Evolutionary conservation across 2,113 vertebrate species (phyloP).

Genomic region (Sitta europaea): DNA sequence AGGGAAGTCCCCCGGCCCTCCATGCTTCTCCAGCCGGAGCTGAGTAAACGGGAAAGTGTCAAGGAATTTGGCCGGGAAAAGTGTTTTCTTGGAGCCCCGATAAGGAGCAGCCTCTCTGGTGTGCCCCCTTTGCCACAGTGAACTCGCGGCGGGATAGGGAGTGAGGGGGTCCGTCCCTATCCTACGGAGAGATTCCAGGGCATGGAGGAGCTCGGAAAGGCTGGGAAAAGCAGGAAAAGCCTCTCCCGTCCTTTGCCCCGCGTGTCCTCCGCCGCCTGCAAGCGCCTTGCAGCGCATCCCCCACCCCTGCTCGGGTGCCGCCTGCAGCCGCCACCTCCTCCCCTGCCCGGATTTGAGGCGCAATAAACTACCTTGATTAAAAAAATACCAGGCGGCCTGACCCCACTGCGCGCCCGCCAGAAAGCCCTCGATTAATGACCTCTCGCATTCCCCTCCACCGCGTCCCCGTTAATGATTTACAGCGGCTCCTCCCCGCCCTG

Average conservation of each 20-base stretch:
- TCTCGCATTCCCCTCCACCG: neutral
- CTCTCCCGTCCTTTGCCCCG: neutral
- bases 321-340: fast-evolving
- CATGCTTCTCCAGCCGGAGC: constrained; percentile 36
- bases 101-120: neutral
- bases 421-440: neutral
- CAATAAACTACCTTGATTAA: neutral
- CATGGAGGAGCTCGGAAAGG: neutral
- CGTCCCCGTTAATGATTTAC: neutral
- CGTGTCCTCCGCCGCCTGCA: neutral
- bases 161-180: neutral
- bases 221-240: neutral
- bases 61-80: constrained; percentile 11
- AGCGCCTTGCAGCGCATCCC: neutral
- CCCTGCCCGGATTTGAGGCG: neutral
- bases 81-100: neutral
- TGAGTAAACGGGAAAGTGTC: constrained; percentile 54
- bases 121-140: constrained; percentile 21
- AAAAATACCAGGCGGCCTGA: neutral
- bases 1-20: constrained; percentile 6
- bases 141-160: neutral
- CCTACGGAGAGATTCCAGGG: fast-evolving
- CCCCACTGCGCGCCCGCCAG: neutral
- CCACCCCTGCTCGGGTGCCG: fast-evolving
- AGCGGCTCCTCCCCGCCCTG: neutral